Evolutionary conservation across 1,140 invertebrate genomes (phyloP).

Genomic region (Dolichoris vasculosae): DNA sequence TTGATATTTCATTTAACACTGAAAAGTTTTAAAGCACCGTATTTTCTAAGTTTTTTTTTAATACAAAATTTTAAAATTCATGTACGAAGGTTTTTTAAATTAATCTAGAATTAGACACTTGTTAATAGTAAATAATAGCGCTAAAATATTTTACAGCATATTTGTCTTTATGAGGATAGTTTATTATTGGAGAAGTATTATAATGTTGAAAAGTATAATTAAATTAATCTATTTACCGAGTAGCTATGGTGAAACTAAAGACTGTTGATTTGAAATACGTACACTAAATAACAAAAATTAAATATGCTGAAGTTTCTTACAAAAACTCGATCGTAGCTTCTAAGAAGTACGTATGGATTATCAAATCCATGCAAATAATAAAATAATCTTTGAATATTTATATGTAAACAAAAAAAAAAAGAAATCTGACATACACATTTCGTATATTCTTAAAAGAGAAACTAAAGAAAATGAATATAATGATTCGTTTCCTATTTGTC

Average conservation of each 20-base stretch:
- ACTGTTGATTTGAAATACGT: constrained; percentile 42
- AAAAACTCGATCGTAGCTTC: constrained; percentile 33
- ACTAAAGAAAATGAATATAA: constrained; percentile 16
- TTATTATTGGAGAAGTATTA: background rate
- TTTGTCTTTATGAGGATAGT: background rate
- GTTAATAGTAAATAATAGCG: background rate
- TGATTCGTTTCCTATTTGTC: constrained; percentile 50
- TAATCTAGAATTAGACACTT: background rate
- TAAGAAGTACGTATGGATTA: background rate
- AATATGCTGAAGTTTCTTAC: constrained; percentile 22
- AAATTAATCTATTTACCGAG: constrained; percentile 40
- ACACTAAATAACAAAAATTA: constrained; percentile 35
- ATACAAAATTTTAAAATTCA: background rate
- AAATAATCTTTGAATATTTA: constrained; percentile 31
- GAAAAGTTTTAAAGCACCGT: background rate
- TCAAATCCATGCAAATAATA: background rate
- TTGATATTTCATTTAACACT: background rate
- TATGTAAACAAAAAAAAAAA: constrained; percentile 15
- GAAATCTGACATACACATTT: background rate
- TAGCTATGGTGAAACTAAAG: constrained; percentile 50
- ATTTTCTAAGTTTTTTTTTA: background rate
- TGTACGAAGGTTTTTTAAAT: background rate
- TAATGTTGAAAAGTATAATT: background rate
- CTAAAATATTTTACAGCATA: background rate
- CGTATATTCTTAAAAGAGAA: constrained; percentile 27